Conservation (phyloP, 1,140 invertebrate genomes). For the Cydia strobilella region DNA sequence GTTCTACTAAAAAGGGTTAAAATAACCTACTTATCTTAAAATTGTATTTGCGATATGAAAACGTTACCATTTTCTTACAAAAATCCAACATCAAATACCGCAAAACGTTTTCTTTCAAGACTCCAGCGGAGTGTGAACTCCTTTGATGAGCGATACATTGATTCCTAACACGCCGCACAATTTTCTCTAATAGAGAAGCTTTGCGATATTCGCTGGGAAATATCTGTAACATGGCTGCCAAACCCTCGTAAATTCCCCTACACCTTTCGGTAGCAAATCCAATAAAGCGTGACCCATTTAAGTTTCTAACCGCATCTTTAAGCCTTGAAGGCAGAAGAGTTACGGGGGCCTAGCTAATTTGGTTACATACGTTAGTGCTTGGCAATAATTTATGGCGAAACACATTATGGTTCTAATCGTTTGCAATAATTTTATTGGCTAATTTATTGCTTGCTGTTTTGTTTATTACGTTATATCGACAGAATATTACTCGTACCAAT, state of each 20-base stretch:
- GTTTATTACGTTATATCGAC: not conserved
- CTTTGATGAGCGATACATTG: constrained; percentile 32
- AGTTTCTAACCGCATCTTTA: constrained; percentile 30
- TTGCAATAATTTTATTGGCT: constrained; percentile 30
- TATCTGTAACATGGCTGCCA: constrained; percentile 35
- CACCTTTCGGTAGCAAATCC: constrained; percentile 34
- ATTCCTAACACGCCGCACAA: constrained; percentile 31
- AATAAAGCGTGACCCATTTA: constrained; percentile 36
- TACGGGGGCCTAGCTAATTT: constrained; percentile 14
- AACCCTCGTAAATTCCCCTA: constrained; percentile 34
- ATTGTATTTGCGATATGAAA: constrained; percentile 26
- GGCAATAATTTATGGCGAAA: constrained; percentile 25
- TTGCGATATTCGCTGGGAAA: constrained; percentile 23
- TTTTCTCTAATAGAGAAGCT: constrained; percentile 34
- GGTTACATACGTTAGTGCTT: constrained; percentile 29
- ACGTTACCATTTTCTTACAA: constrained; percentile 33
- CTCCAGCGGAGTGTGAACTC: constrained; percentile 27
- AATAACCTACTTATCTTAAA: constrained; percentile 24
- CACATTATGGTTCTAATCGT: constrained; percentile 32
- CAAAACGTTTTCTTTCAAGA: constrained; percentile 33
- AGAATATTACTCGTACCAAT: not conserved
- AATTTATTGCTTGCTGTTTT: constrained; percentile 12
- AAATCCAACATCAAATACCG: constrained; percentile 35
- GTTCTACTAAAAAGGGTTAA: constrained; percentile 10
- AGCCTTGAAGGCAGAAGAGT: constrained; percentile 3